Base-by-base conservation (phyloP, 23 tunicate genomes). In the Phallusia fumigata region DNA sequence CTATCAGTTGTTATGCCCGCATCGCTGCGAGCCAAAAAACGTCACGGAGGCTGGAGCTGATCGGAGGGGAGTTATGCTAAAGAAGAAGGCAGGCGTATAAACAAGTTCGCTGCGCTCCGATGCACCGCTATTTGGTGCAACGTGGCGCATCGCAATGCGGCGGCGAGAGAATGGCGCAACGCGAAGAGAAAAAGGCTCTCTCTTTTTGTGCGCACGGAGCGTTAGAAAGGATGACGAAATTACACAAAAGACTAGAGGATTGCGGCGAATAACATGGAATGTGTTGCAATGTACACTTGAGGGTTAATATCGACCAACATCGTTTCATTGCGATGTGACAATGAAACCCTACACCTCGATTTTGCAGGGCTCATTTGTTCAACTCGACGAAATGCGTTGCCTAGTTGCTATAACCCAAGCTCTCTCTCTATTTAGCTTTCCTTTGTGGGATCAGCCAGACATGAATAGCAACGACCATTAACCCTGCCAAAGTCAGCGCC, bases 101-200 rank as follows among this genome's bases (percentile, higher is more conserved):
- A 77, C 80, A 77, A 77, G 80, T 77, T n/a, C 33, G 80, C 52
- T 77, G 49, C 53, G 80, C 80, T 35, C 31, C 80, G 80, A 5
- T 77, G 80, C 80, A 74, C 1, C 80, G 52, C 80, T 10, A 36
- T 77, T 44, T 74, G 53, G 80, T 35, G 80, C 80, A 77, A 33
- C 78, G 45, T 74, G 40, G 78, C 78, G 78, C 40, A 19, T 2
- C 10, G 45, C 78, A 74, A 74, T 5, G 45, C 40, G 2, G 18
- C 30, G 83, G 51, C 32, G 33, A 50, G 83, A 80, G 31, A 44
- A 24, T 26, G 81, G 40, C 28, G 58, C 40, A 35, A 32, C 58
- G 72, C 28, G 32, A 65, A 69, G 64, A 30, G 10, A 81, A n/a
- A 22, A 36, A 16, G 50, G 40, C 52, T 33, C 36, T 65, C 73